Conservation (phyloP, 2,113 vertebrate genomes). For the Archilochus colubris region DNA sequence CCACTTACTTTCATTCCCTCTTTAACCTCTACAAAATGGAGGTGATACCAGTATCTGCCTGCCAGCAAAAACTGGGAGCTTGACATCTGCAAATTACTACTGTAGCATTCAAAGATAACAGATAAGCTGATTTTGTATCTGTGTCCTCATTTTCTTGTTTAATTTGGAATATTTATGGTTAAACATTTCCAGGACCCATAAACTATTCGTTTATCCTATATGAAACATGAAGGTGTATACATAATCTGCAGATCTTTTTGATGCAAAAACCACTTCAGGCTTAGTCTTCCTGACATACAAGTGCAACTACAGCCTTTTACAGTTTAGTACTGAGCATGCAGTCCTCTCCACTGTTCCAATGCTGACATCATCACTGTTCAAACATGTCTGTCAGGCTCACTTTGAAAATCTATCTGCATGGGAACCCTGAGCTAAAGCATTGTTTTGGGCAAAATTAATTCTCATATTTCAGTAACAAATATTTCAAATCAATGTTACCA, state of each 20-base stretch:
- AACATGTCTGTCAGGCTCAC: background rate
- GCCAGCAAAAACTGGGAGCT: background rate
- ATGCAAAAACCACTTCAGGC: background rate
- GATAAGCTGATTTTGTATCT: background rate
- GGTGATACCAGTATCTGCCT: background rate
- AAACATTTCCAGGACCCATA: background rate
- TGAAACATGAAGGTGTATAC: background rate
- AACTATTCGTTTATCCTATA: background rate
- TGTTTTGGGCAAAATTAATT: conserved; percentile 8
- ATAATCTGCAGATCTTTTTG: background rate
- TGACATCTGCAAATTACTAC: background rate
- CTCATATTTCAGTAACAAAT: background rate
- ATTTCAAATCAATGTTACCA: background rate
- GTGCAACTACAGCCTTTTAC: background rate
- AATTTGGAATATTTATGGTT: background rate
- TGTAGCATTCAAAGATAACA: background rate
- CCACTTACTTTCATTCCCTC: background rate
- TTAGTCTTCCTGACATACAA: background rate
- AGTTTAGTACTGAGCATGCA: background rate
- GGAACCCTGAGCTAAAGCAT: conserved; percentile 31
- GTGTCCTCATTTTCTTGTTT: background rate
- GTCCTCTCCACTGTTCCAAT: background rate
- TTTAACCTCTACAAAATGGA: background rate
- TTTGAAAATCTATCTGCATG: conserved; percentile 33
- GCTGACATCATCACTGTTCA: background rate